Evolutionary conservation across 2,797 vertebrate species (phyloP).

Genomic region (Siniperca undulata): DNA sequence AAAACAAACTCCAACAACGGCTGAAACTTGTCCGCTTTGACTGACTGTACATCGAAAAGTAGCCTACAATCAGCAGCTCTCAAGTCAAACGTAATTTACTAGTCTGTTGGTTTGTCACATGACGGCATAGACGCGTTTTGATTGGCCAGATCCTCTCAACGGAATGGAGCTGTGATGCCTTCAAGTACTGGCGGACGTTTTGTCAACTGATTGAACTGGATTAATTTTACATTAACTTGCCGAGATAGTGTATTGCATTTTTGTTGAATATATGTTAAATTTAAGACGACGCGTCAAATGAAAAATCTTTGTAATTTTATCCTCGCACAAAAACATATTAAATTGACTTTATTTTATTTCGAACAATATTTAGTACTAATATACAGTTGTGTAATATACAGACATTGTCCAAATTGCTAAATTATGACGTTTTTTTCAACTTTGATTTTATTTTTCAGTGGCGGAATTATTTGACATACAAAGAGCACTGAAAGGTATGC

Average conservation of each 20-base stretch:
- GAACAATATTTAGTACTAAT: neutral
- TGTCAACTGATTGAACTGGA: rapidly evolving
- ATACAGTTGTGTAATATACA: neutral
- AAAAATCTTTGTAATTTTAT: rapidly evolving
- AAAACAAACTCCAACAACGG: conserved; percentile 12
- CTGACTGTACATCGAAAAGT: conserved; percentile 63
- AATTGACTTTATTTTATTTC: too few relatives aligned
- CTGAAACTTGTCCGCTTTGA: conserved; percentile 33
- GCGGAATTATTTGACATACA: neutral
- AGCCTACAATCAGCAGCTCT: conserved; percentile 58
- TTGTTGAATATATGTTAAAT: neutral
- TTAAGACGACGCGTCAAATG: rapidly evolving
- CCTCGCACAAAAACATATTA: neutral
- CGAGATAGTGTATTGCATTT: rapidly evolving
- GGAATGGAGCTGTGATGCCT: conserved; percentile 49
- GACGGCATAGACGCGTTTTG: conserved; percentile 19
- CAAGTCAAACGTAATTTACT: conserved; percentile 74
- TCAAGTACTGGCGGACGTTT: conserved; percentile 17
- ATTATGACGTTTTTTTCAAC: neutral
- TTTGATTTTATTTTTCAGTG: neutral
- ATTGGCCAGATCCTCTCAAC: conserved; percentile 53
- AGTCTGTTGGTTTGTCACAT: conserved; percentile 66
- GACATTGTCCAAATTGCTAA: neutral
- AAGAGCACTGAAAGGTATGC: neutral
- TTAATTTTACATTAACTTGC: neutral